These are phyloP conservation scores for Tiliqua scincoides DNA, from an alignment of 2,113 vertebrate species.

Conservation along the genomic window DNA sequence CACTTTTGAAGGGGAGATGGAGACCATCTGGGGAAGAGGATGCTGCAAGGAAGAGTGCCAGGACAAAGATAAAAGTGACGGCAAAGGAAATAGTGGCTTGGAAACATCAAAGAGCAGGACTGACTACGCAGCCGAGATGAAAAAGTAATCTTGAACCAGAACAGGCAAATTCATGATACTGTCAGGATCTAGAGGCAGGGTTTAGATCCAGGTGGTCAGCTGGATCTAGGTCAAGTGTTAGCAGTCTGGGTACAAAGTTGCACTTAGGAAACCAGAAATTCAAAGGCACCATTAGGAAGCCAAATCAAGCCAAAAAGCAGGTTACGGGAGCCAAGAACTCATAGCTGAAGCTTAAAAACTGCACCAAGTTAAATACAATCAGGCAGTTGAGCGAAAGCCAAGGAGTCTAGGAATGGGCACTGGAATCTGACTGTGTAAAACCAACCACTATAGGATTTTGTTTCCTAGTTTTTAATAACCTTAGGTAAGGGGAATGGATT, in stretches of 20 bases:
- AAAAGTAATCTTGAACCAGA: conserved; percentile 67
- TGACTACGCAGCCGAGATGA: conserved; percentile 65
- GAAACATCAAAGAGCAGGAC: conserved; percentile 77
- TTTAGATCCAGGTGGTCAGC: conserved; percentile 32
- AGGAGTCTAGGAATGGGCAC: background rate
- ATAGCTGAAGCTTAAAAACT: background rate
- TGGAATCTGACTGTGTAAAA: background rate
- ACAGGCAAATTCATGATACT: conserved; percentile 58
- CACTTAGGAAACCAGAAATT: conserved; percentile 11
- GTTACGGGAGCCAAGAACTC: conserved; percentile 24
- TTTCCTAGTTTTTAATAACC: background rate
- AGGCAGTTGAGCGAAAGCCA: background rate
- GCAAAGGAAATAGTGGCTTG: conserved; percentile 81
- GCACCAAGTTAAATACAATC: conserved; percentile 25
- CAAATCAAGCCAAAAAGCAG: background rate
- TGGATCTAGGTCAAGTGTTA: conserved; percentile 12
- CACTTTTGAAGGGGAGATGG: conserved; percentile 81
- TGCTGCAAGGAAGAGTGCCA: conserved; percentile 79
- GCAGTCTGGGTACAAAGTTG: conserved; percentile 25
- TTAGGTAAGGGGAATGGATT: background rate
- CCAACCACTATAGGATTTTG: background rate
- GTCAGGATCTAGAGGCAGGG: conserved; percentile 56
- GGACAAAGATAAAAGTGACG: conserved; percentile 83
- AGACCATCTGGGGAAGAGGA: conserved; percentile 83
- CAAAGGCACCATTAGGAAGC: conserved; percentile 20